phyloP scores from a whole-genome alignment of 2,888 invertebrate species.

The Esperia sulphurella region DNA sequence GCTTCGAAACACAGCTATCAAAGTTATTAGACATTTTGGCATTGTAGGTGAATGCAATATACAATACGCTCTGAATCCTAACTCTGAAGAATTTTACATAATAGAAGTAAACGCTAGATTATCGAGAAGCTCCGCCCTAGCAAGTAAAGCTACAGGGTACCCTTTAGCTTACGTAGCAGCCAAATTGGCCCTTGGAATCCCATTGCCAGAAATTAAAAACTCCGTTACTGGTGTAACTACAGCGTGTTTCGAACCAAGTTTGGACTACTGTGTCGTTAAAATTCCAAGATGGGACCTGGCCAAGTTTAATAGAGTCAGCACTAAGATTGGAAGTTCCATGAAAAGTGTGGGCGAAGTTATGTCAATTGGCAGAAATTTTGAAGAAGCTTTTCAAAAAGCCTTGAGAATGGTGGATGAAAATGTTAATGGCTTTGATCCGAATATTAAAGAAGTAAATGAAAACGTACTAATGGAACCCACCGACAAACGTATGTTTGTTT shows the following conservation, averaged over 20 bases:
- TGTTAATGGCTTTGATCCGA: constrained; percentile 96
- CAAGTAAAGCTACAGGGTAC: constrained; percentile 99
- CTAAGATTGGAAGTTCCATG: constrained; percentile 99
- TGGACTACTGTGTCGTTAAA: constrained; percentile 99
- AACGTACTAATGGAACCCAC: constrained; percentile 95
- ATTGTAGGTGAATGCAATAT: constrained; percentile 99
- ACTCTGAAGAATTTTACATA: constrained; percentile 93
- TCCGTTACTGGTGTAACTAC: constrained; percentile 97
- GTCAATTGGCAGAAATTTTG: constrained; percentile 98
- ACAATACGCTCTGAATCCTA: constrained; percentile 97
- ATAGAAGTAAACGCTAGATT: constrained; percentile 98
- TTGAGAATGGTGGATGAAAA: constrained; percentile 98
- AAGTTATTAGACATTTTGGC: constrained; percentile 96
- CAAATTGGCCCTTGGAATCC: constrained; percentile 93
- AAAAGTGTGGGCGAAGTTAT: constrained; percentile 99
- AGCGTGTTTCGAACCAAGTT: constrained; percentile 99
- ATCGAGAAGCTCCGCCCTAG: constrained; percentile 97
- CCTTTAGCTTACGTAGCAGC: constrained; percentile 99
- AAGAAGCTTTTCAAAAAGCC: constrained; percentile 99
- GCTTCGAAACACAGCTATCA: constrained; percentile 95
- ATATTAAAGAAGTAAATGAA: constrained; percentile 86
- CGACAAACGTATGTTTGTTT: constrained; percentile 96
- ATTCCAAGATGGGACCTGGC: constrained; percentile 99
- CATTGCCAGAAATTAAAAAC: constrained; percentile 93
- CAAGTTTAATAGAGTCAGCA: constrained; percentile 96